Evolutionary conservation across 2,888 invertebrate species (phyloP), one percentile per base, ranked within the genome.

Genomic region (Drosophila kokeensis): DNA sequence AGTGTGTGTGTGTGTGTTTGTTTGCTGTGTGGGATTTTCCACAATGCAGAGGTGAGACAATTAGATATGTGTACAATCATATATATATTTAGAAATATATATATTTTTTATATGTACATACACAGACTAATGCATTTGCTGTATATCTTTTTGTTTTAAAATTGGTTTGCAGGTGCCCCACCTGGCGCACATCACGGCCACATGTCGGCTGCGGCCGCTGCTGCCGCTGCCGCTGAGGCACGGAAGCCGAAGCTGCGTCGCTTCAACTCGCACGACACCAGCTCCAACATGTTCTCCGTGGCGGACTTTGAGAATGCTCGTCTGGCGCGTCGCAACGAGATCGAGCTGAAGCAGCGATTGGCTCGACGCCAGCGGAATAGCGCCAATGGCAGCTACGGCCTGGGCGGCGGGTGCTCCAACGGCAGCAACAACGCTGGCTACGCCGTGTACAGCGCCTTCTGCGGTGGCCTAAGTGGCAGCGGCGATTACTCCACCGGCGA

Each of bases 251-350:
- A 93, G 77, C 71, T 93, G 79, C 88, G 93, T 65, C 91, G 93
- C 40, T 93, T 92, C 69, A 93, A 93, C 86, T 93, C 93, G 70
- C 93, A 93, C 77, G 93, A 93, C 63, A 93, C 92, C 18, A 93
- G 93, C 83, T 92, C 93, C 36, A 93, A 93, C 81, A 93, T 93
- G 93, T 93, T 93, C 89, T 93, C 93, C 48, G 93, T 93, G 54
- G 93, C 93, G 2, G 93, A 93, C 72, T 93, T 93, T 79, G 93
- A 93, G 83, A 93, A 93, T 83, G 93, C 93, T 48, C 91, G 93
- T 45, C 82, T 93, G 64, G 93, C 93, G 40, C 86, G 93, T 27
- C 93, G 93, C 52, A 93, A 93, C 73, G 93, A 93, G 85, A 92
- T 92, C 69, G 93, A 93, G 86, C 79, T 93, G 84, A 92, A 92